These are phyloP conservation scores for Acanthisitta chloris DNA, from an alignment of 2,113 vertebrate genomes.

Conservation along the genomic window DNA sequence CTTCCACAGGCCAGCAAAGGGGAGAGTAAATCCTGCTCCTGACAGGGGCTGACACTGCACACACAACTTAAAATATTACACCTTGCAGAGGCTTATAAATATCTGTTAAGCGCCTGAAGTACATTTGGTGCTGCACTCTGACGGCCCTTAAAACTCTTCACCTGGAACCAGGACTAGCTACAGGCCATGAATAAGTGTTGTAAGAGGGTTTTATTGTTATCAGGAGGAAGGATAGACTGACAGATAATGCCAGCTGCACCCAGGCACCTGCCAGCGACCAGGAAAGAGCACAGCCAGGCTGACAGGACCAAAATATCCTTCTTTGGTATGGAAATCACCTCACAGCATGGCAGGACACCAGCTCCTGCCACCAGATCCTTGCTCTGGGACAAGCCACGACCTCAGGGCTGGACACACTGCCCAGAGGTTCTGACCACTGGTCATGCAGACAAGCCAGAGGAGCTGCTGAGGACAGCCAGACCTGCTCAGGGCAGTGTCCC, in stretches of 20 bases:
- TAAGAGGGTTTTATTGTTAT: not conserved
- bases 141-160: not conserved
- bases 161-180: not conserved
- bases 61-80: not conserved
- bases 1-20: not conserved
- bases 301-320: not conserved
- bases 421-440: not conserved
- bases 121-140: not conserved
- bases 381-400: not conserved
- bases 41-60: not conserved
- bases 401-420: not conserved
- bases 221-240: not conserved
- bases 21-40: not conserved
- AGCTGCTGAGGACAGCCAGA: not conserved
- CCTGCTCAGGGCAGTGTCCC: rapidly evolving
- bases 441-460: not conserved
- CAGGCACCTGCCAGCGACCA: not conserved
- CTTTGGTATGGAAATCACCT: rapidly evolving
- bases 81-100: not conserved
- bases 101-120: not conserved
- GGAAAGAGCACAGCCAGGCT: not conserved
- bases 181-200: not conserved
- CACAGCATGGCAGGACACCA: not conserved
- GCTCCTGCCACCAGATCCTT: not conserved
- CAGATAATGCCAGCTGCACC: not conserved